Evolutionary conservation across 2,797 vertebrate species (phyloP).

Genomic region (Poecilia gillii): DNA sequence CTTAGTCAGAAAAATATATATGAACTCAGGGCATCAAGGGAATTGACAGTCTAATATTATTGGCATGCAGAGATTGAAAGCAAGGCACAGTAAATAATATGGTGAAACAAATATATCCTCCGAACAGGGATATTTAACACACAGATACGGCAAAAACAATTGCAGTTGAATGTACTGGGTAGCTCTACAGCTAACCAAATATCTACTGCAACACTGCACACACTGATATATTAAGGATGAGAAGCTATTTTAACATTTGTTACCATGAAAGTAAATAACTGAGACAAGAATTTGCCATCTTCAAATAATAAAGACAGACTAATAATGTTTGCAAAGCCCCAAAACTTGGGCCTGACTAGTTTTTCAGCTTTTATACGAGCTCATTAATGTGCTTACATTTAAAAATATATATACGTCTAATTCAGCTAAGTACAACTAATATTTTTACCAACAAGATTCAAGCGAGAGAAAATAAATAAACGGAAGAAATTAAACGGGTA

Average conservation of each 20-base stretch:
- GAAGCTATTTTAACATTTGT: background rate
- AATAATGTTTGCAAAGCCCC: background rate
- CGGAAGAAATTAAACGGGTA: background rate
- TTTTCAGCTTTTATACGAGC: background rate
- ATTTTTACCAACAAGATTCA: background rate
- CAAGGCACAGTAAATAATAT: background rate
- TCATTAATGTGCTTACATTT: background rate
- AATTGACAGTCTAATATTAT: background rate
- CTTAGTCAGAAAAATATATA: background rate
- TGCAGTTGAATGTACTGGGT: no score
- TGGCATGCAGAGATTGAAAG: background rate
- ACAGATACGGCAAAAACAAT: background rate
- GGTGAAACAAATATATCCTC: background rate
- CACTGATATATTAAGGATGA: background rate
- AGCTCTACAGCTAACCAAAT: background rate
- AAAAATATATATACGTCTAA: background rate
- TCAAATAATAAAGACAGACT: background rate
- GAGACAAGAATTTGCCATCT: background rate
- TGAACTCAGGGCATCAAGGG: background rate
- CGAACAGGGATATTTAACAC: background rate
- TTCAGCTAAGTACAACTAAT: background rate
- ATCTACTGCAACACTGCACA: background rate
- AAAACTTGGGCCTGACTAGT: background rate
- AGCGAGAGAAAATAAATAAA: background rate
- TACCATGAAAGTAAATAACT: background rate